Percentiles rank a stretch among this genome's conserved stretches.
These are phyloP conservation scores for Leistus spinibarbis DNA, from an alignment of 2,888 invertebrate species.

Conservation along the genomic window DNA sequence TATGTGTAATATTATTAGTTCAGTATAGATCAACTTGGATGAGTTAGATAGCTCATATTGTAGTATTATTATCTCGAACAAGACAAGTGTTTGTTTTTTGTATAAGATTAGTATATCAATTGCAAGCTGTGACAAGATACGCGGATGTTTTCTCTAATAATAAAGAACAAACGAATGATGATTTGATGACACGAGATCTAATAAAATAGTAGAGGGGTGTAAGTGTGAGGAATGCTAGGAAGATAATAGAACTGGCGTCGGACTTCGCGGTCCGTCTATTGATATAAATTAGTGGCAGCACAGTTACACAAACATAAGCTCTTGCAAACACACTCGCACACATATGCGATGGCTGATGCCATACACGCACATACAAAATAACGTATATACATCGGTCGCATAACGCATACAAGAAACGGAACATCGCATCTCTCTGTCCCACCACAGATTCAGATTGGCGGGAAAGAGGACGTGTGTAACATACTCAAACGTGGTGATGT, in stretches of 20 bases:
- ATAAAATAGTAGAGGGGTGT: background rate
- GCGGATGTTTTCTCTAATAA: slow-evolving; percentile 2
- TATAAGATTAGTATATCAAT: too few species aligned
- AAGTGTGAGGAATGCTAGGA: background rate
- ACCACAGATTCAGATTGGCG: background rate
- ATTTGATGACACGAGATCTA: background rate
- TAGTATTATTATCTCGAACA: too few species aligned
- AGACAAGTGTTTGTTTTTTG: too few species aligned
- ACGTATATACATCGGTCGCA: background rate
- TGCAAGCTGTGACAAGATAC: slow-evolving; percentile 2
- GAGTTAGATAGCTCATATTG: too few species aligned
- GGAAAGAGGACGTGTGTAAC: slow-evolving; percentile 4
- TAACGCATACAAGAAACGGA: background rate
- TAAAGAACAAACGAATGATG: background rate
- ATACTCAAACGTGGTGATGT: slow-evolving; percentile 11
- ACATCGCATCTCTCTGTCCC: background rate
- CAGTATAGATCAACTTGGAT: too few species aligned
- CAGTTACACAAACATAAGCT: background rate
- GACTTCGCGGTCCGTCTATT: slow-evolving; percentile 27
- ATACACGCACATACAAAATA: background rate
- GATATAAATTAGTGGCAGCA: slow-evolving; percentile 34
- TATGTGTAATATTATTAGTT: too few species aligned
- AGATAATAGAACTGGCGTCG: slow-evolving; percentile 35
- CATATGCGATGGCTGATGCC: background rate
- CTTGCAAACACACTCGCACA: background rate